Evolutionary conservation across 2,888 invertebrate genomes (phyloP).

Genomic region (Thera britannica): DNA sequence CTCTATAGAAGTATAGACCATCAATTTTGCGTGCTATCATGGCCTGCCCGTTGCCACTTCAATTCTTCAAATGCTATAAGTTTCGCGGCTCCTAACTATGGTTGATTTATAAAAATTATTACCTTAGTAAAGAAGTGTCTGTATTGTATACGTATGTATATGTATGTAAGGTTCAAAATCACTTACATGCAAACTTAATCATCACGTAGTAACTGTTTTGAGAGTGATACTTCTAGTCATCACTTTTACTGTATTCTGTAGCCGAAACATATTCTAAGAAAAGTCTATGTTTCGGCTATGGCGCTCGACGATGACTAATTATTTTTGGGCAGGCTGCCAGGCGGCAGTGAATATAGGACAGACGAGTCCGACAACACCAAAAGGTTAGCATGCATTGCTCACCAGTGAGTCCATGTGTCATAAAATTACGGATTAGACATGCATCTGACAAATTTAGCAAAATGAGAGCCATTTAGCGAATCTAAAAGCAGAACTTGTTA

Average conservation of each 20-base stretch:
- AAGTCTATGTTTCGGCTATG: conserved; percentile 61
- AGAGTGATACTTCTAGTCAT: neutral
- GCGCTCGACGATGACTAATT: conserved; percentile 73
- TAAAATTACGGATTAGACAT: conserved; percentile 43
- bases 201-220: neutral
- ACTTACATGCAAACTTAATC: neutral
- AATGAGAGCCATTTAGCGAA: neutral
- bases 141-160: too few species aligned
- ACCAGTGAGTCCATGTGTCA: conserved; percentile 44
- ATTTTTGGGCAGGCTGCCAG: conserved; percentile 77
- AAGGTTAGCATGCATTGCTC: conserved; percentile 56
- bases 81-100: too few species aligned
- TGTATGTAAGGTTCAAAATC: neutral
- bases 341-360: conserved; percentile 52
- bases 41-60: too few species aligned
- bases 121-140: too few species aligned
- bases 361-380: conserved; percentile 48
- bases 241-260: conserved; percentile 9
- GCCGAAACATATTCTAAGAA: conserved; percentile 59
- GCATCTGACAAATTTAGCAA: neutral
- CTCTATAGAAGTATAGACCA: too few species aligned
- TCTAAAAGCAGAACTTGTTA: neutral
- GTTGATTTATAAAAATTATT: too few species aligned
- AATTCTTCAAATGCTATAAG: too few species aligned
- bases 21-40: too few species aligned